Conservation (phyloP, 1,140 invertebrate species). For the Steinernema khuongi region DNA sequence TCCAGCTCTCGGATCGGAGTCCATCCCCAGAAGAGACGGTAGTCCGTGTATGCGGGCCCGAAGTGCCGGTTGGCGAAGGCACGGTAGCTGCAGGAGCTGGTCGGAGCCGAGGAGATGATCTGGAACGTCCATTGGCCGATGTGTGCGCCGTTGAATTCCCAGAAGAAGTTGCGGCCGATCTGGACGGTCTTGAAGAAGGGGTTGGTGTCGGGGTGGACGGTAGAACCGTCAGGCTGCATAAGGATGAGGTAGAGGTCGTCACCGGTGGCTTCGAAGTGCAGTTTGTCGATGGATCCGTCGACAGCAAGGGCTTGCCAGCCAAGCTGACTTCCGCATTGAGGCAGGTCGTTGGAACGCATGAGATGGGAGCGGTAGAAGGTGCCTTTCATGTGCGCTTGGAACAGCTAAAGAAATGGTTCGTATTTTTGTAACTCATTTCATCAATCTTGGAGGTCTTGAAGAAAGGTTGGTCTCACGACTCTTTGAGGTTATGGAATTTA, state of each 20-base stretch:
- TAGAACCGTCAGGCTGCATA: conserved; percentile 3
- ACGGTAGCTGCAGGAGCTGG: conserved; percentile 26
- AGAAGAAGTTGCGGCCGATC: not conserved
- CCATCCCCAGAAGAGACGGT: conserved; percentile 36
- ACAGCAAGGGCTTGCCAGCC: conserved; percentile 28
- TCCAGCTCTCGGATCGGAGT: conserved; percentile 20
- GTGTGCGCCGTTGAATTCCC: not conserved
- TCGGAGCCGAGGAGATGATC: conserved; percentile 7
- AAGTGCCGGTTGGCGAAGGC: conserved; percentile 20
- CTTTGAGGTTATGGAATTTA: conserved; percentile 8
- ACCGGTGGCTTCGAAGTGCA: conserved; percentile 31
- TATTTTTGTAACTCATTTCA: conserved; percentile 5
- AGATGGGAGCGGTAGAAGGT: conserved; percentile 37
- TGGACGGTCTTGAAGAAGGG: not conserved
- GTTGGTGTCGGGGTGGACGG: not conserved
- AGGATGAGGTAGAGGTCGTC: conserved; percentile 17
- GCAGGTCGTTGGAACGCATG: conserved; percentile 30
- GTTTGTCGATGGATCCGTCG: conserved; percentile 24
- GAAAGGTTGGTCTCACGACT: conserved; percentile 20
- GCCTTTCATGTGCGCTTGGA: conserved; percentile 23
- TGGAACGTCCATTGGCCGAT: conserved; percentile 31
- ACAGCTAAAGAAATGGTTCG: conserved; percentile 16
- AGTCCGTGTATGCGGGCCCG: not conserved
- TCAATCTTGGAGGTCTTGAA: conserved; percentile 5
- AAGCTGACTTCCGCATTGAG: conserved; percentile 25